phyloP scores from a whole-genome alignment of 2,797 vertebrate genomes.

The Diplodus sargus region DNA sequence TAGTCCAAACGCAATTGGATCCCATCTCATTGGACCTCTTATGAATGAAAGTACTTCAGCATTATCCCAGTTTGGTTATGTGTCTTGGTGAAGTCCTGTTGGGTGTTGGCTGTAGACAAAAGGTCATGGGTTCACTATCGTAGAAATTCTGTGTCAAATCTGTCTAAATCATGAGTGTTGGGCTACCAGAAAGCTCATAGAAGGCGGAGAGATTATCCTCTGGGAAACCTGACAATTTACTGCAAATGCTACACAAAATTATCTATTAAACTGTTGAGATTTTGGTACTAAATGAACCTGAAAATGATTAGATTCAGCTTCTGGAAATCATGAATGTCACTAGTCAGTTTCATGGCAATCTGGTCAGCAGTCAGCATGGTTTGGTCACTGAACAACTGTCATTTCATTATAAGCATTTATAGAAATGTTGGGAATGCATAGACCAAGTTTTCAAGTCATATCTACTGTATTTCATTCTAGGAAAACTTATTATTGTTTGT shows the following conservation, averaged over 20 bases:
- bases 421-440: background rate
- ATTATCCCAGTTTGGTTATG: background rate
- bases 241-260: background rate
- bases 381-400: background rate
- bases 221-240: background rate
- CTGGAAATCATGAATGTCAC: background rate
- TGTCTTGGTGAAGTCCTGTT: background rate
- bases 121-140: background rate
- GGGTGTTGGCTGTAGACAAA: background rate
- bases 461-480: background rate
- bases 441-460: background rate
- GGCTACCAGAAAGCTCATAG: background rate
- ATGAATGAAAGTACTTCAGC: too few species aligned
- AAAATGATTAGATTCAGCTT: background rate
- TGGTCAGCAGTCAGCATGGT: background rate
- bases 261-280: background rate
- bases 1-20: background rate
- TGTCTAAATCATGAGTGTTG: too few species aligned
- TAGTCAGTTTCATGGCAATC: background rate
- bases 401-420: constrained; percentile 3
- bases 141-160: too few species aligned
- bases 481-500: background rate
- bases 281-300: background rate
- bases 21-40: background rate
- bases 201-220: background rate